Evolutionary conservation across 2,888 invertebrate species (phyloP), one percentile per base, ranked within the genome.

Genomic region (Frankliniella intonsa): DNA sequence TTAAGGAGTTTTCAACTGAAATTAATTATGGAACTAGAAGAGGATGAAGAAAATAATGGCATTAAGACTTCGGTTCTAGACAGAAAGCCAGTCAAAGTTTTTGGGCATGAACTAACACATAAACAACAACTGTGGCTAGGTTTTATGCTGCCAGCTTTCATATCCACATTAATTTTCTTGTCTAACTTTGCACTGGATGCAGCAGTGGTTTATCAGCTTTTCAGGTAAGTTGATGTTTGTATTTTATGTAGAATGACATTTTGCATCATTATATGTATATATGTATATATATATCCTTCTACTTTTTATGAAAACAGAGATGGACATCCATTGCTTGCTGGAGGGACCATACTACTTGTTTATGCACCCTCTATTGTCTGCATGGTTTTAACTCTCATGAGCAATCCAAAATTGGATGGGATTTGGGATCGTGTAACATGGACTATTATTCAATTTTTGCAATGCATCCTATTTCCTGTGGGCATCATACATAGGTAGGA

Each of bases 111-210:
- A 12, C 83, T 86, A 65, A 85, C 85, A 25, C 81, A 84, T 19
- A 88, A 86, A 22, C 89, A 90, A 85, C 89, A 91, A 84, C 89
- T 90, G 82, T 87, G 88, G 85, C 84, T 90, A n/a, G 87, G 90
- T 83, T 89, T 90, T 85, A 86, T 93, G 80, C 86, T 92, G 62
- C 92, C 93, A 80, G 88, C 90, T 7, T 84, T 90, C n/a, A 85
- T 90, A 62, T 91, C 92, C 17, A 90, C 93, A 80, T 84, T 92
- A 1, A 87, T 94, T 50, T 95, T 93, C 85, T 88, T 94, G 62
- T 88, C 92, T 7, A 90, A 94, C 81, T 91, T 93, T 69, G 91
- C 93, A 25, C 91, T 91, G 79, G 95, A 95, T 86, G 86, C 93
- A 51, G 91, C 92, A 0, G 89, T 94, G 2, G 90, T 22, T 10